Conservation (phyloP, 2,888 invertebrate genomes). For the Sisyra terminalis region DNA sequence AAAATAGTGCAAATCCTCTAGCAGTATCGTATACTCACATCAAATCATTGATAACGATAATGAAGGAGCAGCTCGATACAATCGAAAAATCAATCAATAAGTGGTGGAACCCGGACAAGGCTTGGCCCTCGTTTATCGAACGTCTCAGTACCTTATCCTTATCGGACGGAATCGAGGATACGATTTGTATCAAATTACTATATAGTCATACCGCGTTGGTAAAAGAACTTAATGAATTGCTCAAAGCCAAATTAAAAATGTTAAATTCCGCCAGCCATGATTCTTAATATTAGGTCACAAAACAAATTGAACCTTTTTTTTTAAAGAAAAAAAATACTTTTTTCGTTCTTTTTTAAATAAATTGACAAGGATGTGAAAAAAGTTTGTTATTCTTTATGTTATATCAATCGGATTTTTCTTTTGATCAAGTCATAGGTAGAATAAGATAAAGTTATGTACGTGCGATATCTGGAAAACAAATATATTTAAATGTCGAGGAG, state of each 20-base stretch:
- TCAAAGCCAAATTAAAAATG: constrained; percentile 37
- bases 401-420: too few species aligned
- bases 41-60: neutral
- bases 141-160: constrained; percentile 26
- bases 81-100: constrained; percentile 29
- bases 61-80: constrained; percentile 21
- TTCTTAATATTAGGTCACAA: constrained; percentile 1
- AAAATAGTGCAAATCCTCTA: constrained; percentile 19
- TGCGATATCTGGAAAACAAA: too few species aligned
- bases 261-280: constrained; percentile 28
- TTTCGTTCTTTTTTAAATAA: too few species aligned
- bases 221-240: constrained; percentile 32
- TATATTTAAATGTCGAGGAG: too few species aligned
- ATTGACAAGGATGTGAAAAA: too few species aligned
- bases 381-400: too few species aligned
- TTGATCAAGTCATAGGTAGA: too few species aligned
- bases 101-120: constrained; percentile 28
- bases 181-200: constrained; percentile 29
- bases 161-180: constrained; percentile 25
- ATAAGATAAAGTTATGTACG: too few species aligned
- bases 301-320: neutral
- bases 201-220: constrained; percentile 33
- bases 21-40: neutral
- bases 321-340: neutral
- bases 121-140: constrained; percentile 22